A percentile compares a stretch with the other conserved stretches of the same genome.
Conservation (phyloP, 2,113 vertebrate species). For the Pseudorectes ferrugineus region DNA sequence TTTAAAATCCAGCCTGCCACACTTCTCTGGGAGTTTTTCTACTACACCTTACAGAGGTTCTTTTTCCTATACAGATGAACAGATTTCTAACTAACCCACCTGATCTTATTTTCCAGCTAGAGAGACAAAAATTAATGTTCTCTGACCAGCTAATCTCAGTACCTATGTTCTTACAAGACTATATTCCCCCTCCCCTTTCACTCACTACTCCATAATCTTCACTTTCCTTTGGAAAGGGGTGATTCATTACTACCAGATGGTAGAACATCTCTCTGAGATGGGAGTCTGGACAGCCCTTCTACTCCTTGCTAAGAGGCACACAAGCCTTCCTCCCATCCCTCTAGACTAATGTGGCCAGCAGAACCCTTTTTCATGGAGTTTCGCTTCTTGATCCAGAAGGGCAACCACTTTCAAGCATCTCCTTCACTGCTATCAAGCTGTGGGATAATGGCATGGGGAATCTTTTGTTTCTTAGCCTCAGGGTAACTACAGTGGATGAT, state of each 20-base stretch:
- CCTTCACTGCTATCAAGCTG: not conserved
- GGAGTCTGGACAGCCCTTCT: not conserved
- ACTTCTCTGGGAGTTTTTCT: not conserved
- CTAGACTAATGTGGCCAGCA: not conserved
- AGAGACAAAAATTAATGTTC: not conserved
- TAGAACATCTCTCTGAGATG: not conserved
- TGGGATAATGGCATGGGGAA: conserved; percentile 11
- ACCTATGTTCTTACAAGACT: not conserved
- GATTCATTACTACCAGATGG: not conserved
- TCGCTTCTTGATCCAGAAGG: conserved; percentile 11
- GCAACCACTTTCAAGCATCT: not conserved
- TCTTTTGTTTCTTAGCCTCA: conserved; percentile 34
- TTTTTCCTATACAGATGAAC: not conserved
- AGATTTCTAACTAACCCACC: not conserved
- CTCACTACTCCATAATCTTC: not conserved
- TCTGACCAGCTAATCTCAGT: not conserved
- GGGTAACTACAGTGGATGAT: not conserved
- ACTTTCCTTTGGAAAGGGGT: not conserved
- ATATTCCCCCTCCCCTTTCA: not conserved
- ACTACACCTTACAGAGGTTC: not conserved
- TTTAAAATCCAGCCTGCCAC: not conserved
- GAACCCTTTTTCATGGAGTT: not conserved
- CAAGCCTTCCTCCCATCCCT: not conserved
- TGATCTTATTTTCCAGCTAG: not conserved
- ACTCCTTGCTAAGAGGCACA: conserved; percentile 15